Evolutionary conservation across 2,797 vertebrate species (phyloP).

Genomic region (Coendou prehensilis): DNA sequence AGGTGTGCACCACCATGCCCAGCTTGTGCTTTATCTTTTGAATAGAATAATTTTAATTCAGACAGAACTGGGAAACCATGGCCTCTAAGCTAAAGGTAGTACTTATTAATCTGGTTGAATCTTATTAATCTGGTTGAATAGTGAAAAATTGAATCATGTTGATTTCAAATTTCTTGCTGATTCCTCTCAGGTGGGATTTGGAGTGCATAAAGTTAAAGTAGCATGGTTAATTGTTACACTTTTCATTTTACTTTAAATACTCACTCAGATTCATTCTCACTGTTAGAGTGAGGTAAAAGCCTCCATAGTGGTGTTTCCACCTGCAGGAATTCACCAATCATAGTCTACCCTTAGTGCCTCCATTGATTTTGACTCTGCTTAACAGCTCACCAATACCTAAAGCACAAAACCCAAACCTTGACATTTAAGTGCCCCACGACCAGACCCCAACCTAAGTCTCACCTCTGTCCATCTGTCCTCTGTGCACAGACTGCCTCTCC

Average conservation of each 20-base stretch:
- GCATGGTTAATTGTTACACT: not conserved
- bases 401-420: not conserved
- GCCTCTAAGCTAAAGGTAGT: not conserved
- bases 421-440: not conserved
- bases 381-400: not conserved
- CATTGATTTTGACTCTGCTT: not conserved
- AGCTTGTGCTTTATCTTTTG: not conserved
- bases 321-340: not conserved
- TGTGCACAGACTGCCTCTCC: not conserved
- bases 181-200: not conserved
- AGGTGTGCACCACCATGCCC: not conserved
- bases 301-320: not conserved
- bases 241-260: constrained; percentile 34
- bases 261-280: not conserved
- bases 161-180: constrained; percentile 29
- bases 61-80: not conserved
- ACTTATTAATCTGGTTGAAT: constrained; percentile 5
- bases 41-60: constrained; percentile 36
- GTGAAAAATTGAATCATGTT: not conserved
- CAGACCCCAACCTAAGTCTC: not conserved
- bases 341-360: not conserved
- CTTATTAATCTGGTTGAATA: constrained; percentile 2
- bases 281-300: not conserved
- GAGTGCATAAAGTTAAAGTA: not conserved
- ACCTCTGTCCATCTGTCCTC: not conserved